These are phyloP conservation scores for Chaetogeoica ovagalla DNA, from an alignment of 2,888 invertebrate species.

Conservation along the genomic window DNA sequence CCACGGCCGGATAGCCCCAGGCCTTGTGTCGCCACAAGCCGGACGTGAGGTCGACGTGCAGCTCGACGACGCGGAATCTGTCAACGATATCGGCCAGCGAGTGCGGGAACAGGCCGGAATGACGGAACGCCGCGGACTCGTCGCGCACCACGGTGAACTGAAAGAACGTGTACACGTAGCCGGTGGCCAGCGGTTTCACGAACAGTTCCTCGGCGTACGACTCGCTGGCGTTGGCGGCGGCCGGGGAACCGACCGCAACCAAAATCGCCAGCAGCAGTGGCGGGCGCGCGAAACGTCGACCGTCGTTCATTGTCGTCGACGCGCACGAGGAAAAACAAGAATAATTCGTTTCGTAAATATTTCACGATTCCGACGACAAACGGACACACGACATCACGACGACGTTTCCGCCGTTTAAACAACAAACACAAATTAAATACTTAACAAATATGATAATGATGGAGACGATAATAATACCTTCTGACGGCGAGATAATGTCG, in stretches of 20 bases:
- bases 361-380: no score
- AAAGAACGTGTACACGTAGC: constrained; percentile 86
- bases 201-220: constrained; percentile 85
- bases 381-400: no score
- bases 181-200: constrained; percentile 79
- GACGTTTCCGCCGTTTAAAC: no score
- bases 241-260: neutral
- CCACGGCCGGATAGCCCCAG: constrained; percentile 91
- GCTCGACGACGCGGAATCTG: constrained; percentile 81
- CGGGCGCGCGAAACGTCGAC: neutral
- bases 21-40: constrained; percentile 90
- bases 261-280: neutral
- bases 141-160: constrained; percentile 84
- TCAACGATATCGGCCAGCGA: constrained; percentile 85
- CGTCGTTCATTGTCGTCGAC: neutral
- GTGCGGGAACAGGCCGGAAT: constrained; percentile 76
- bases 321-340: no score
- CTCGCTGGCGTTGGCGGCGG: constrained; percentile 61
- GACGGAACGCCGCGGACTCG: constrained; percentile 57
- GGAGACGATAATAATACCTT: no score
- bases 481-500: no score
- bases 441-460: no score
- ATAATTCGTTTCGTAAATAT: no score
- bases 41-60: constrained; percentile 89
- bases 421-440: no score